These are phyloP conservation scores for Drosophila parabipectinata DNA, from an alignment of 1,140 invertebrate genomes.

Conservation along the genomic window DNA sequence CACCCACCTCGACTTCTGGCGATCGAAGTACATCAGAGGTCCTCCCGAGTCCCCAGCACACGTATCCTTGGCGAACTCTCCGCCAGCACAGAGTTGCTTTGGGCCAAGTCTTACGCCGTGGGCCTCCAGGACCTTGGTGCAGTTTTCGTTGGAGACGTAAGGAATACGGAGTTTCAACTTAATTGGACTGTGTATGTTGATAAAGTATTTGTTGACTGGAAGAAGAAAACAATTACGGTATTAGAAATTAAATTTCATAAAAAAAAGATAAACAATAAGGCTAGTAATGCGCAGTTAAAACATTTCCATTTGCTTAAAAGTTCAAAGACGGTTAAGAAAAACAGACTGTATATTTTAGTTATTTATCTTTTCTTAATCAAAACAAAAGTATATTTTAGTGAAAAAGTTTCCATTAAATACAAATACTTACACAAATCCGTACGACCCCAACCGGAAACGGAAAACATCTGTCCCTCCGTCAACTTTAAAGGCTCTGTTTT, in stretches of 20 bases:
- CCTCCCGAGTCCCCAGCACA: constrained; percentile 88
- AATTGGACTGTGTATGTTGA: constrained; percentile 79
- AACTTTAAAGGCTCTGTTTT: constrained; percentile 83
- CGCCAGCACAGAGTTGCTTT: constrained; percentile 88
- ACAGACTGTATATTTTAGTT: background rate
- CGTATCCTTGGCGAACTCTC: constrained; percentile 87
- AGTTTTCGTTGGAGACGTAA: constrained; percentile 71
- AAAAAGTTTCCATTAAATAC: background rate
- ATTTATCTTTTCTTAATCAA: background rate
- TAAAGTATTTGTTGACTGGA: constrained; percentile 79
- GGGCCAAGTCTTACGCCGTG: constrained; percentile 84
- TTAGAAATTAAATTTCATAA: background rate
- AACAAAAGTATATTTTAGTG: background rate
- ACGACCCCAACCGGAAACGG: constrained; percentile 93
- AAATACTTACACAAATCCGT: constrained; percentile 86
- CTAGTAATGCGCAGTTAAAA: background rate
- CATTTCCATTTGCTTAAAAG: background rate
- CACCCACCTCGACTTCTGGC: constrained; percentile 80
- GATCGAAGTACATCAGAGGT: constrained; percentile 85
- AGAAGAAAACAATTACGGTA: background rate
- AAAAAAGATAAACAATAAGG: background rate
- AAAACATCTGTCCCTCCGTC: constrained; percentile 85
- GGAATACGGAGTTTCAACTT: constrained; percentile 81
- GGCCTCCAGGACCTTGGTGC: constrained; percentile 66
- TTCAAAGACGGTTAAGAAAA: background rate